Evolutionary conservation across 2,888 invertebrate species (phyloP), one percentile per base, ranked within the genome.

Genomic region (Imbricaverruca yamaguchii): DNA sequence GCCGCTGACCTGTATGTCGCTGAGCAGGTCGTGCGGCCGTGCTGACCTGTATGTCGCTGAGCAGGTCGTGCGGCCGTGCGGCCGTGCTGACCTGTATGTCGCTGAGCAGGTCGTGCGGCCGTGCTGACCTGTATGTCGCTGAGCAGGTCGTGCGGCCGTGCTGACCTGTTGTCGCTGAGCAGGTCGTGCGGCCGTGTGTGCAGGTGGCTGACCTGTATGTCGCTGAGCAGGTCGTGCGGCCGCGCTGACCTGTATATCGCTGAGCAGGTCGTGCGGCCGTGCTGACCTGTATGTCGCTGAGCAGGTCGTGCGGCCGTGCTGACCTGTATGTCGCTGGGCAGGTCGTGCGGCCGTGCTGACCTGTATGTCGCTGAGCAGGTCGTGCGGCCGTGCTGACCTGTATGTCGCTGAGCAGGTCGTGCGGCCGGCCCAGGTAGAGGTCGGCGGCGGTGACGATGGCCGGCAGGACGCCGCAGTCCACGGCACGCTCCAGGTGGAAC

Each of bases 401-500:
- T 83, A 88, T 86, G 84, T 88, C 88, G 81, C 87, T 86, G 56
- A 90, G 86, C 23, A 89, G 85, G 83, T 90, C 89, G 82, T 89
- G 87, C 57, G 87, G 89, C 82, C 89, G 83, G 39, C 87, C 87
- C 23, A 89, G 86, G 84, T 88, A 88, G 82, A 90, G 87, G 81
- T 87, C 86, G 8, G 89, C 89, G 84, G 89, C 84, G 21, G 89
- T 88, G 57, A 88, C 83, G 21, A 89, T 87, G 74, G 90, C 90
- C 84, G 90, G 89, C 83, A 89, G 84, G 59, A 88, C 87, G 7
- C 89, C 89, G 77, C 90, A 88, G 80, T 89, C 87, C 9, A 89
- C 89, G 3, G 90, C 89, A 82, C 88, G 87, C 83, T 88, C 87
- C 85, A 90, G 87, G 84, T 90, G 90, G 85, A 87, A 90, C 65